Evolutionary conservation across 1,140 invertebrate genomes (phyloP).

Genomic region (Himalopsyche phryganea): DNA sequence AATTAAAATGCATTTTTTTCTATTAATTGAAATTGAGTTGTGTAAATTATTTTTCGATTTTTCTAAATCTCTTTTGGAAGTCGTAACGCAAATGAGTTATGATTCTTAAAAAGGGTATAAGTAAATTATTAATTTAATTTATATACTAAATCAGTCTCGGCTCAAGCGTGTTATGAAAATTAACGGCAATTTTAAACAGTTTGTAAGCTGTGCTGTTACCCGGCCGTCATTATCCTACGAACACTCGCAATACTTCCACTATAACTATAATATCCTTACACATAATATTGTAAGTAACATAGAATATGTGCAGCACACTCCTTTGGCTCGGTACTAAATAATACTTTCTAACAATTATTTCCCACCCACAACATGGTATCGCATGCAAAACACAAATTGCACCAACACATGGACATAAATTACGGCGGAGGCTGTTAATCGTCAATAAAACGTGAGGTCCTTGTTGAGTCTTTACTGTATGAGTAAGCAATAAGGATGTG

Average conservation of each 20-base stretch:
- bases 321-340: not conserved
- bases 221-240: constrained; percentile 8
- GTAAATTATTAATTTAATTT: too few relatives aligned
- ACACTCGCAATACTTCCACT: not conserved
- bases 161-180: constrained; percentile 4
- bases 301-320: too few relatives aligned
- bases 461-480: too few relatives aligned
- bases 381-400: constrained; percentile 9
- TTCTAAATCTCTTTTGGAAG: too few relatives aligned
- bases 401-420: constrained; percentile 8
- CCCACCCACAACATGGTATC: constrained; percentile 17
- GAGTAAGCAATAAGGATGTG: too few relatives aligned
- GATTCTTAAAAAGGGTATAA: too few relatives aligned
- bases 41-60: too few relatives aligned
- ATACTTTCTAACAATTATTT: constrained; percentile 29
- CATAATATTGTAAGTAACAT: not conserved
- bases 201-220: constrained; percentile 17
- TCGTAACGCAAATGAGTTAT: too few relatives aligned
- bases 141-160: too few relatives aligned
- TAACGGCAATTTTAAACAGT: constrained; percentile 25
- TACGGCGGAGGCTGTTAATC: constrained; percentile 5
- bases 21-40: too few relatives aligned
- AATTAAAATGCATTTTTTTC: too few relatives aligned
- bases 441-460: too few relatives aligned
- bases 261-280: not conserved